phyloP scores from a whole-genome alignment of 2,113 vertebrate species.

The Ochotona princeps region DNA sequence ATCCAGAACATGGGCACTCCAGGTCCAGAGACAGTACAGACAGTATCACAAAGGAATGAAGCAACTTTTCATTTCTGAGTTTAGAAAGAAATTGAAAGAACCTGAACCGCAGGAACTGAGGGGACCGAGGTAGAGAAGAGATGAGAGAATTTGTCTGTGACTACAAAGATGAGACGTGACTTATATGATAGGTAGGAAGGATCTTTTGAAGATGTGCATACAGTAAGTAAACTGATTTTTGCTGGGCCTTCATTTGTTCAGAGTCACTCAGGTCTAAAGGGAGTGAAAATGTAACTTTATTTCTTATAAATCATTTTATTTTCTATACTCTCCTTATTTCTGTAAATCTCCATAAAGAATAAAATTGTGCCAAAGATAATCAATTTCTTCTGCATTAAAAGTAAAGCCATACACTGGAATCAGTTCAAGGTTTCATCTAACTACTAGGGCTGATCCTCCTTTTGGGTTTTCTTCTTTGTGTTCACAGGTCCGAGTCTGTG shows the following conservation, averaged over 20 bases:
- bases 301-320: neutral
- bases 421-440: neutral
- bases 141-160: neutral
- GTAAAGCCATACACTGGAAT: neutral
- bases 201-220: neutral
- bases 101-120: neutral
- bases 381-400: slow-evolving; percentile 15
- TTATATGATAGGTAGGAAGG: neutral
- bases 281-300: neutral
- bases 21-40: neutral
- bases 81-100: slow-evolving; percentile 13
- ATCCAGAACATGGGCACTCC: neutral
- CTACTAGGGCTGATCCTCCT: neutral
- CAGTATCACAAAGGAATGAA: neutral
- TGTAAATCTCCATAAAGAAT: slow-evolving; percentile 7
- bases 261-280: neutral
- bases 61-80: neutral
- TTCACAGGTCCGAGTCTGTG: neutral
- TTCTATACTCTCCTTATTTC: slow-evolving; percentile 12
- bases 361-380: slow-evolving; percentile 31
- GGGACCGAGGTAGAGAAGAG: neutral
- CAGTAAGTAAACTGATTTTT: neutral
- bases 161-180: neutral
- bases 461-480: neutral
- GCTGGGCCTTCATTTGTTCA: neutral